phyloP scores from a whole-genome alignment of 2,797 vertebrate species.

The Argentina silus region DNA sequence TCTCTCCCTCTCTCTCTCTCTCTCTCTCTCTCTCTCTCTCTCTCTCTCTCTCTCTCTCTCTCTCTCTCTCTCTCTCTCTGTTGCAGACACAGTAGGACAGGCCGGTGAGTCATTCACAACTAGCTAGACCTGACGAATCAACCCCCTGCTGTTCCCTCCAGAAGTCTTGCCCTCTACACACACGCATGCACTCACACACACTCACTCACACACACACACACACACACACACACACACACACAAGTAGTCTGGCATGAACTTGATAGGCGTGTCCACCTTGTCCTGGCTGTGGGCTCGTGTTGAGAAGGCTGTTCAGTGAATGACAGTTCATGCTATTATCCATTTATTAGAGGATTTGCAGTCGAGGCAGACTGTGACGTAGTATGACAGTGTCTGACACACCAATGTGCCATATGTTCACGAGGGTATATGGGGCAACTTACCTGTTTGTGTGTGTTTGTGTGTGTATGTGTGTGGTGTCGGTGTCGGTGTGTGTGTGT shows the following conservation, averaged over 20 bases:
- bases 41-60: background rate
- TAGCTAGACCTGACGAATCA: conserved; percentile 57
- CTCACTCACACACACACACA: conserved; percentile 21
- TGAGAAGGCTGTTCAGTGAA: background rate
- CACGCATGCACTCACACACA: background rate
- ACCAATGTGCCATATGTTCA: background rate
- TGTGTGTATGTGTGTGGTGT: background rate
- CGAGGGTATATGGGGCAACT: background rate
- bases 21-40: background rate
- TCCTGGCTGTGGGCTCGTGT: background rate
- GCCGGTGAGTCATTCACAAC: background rate
- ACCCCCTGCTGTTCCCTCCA: conserved; percentile 40
- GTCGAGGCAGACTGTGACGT: background rate
- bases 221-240: conserved; percentile 18
- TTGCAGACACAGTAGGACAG: background rate
- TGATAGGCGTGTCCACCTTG: background rate
- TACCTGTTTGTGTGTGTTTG: background rate
- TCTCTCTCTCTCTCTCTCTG: background rate
- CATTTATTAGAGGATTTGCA: background rate
- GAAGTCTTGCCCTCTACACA: conserved; percentile 11
- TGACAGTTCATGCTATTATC: background rate
- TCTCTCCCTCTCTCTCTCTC: background rate
- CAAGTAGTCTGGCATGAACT: background rate
- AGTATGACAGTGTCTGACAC: background rate
- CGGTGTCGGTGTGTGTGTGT: too few species aligned